A percentile compares a stretch with the other conserved stretches of the same genome.
These are phyloP conservation scores for Brachionus plicatilis DNA, from an alignment of 1,140 invertebrate genomes.

Conservation along the genomic window DNA sequence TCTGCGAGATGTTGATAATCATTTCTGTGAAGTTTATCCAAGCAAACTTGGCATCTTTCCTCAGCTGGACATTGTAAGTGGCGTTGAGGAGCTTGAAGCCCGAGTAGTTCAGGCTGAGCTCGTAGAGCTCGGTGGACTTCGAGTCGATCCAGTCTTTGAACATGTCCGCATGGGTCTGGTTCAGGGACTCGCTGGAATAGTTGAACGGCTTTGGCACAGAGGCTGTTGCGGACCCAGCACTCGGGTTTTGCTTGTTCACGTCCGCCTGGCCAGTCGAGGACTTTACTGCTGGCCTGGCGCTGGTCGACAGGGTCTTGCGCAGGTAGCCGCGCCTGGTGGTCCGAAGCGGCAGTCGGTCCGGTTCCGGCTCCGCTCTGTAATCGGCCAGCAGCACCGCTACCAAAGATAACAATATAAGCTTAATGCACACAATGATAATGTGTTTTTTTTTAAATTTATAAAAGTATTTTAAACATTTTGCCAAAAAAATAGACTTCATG, in stretches of 20 bases:
- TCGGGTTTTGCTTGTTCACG: neutral
- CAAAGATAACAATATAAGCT: neutral
- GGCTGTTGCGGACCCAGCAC: neutral
- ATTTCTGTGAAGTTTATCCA: slow-evolving; percentile 40
- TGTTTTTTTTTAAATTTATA: slow-evolving; percentile 31
- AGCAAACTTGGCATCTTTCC: slow-evolving; percentile 36
- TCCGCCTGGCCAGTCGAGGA: neutral
- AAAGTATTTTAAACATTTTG: slow-evolving; percentile 26
- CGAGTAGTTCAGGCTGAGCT: slow-evolving; percentile 31
- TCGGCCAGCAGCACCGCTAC: neutral
- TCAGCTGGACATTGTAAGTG: slow-evolving; percentile 29
- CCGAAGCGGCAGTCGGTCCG: neutral
- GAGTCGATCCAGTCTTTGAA: slow-evolving; percentile 20
- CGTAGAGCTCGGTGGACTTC: slow-evolving; percentile 11
- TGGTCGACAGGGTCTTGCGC: neutral
- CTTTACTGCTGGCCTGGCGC: neutral
- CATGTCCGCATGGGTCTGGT: slow-evolving; percentile 33
- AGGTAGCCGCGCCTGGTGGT: neutral
- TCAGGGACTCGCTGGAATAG: neutral
- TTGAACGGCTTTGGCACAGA: neutral
- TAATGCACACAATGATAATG: neutral
- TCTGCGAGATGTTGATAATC: slow-evolving; percentile 27
- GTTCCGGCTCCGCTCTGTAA: neutral
- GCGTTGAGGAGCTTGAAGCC: slow-evolving; percentile 12
- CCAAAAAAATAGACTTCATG: neutral